phyloP scores from a whole-genome alignment of 2,797 vertebrate species.

The Malurus leucopterus region DNA sequence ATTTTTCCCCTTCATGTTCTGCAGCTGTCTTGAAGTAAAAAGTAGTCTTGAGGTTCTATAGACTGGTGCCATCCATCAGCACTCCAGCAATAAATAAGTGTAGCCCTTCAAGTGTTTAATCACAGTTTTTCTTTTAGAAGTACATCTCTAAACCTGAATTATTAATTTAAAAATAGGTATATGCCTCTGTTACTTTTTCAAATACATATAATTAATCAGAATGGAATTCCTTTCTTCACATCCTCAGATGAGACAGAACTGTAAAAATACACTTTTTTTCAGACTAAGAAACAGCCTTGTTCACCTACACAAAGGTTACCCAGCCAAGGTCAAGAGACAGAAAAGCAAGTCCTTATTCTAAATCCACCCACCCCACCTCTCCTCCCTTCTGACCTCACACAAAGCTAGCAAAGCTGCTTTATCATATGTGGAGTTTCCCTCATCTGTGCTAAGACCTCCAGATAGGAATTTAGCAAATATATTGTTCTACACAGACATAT shows the following conservation, averaged over 20 bases:
- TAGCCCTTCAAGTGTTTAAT: neutral
- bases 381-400: neutral
- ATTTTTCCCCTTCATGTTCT: neutral
- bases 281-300: neutral
- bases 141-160: neutral
- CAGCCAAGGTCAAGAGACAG: neutral
- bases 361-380: neutral
- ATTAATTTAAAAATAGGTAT: neutral
- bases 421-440: neutral
- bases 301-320: neutral
- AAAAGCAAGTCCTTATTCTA: neutral
- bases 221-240: neutral
- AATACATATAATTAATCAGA: neutral
- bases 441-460: neutral
- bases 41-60: neutral
- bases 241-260: neutral
- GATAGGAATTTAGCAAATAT: neutral
- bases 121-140: neutral
- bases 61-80: neutral
- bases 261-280: neutral
- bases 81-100: neutral
- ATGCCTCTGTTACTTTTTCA: neutral
- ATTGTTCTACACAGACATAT: neutral
- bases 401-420: neutral
- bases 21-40: neutral